phyloP scores from a whole-genome alignment of 2,797 vertebrate genomes.

The Sebastes hubbsi region DNA sequence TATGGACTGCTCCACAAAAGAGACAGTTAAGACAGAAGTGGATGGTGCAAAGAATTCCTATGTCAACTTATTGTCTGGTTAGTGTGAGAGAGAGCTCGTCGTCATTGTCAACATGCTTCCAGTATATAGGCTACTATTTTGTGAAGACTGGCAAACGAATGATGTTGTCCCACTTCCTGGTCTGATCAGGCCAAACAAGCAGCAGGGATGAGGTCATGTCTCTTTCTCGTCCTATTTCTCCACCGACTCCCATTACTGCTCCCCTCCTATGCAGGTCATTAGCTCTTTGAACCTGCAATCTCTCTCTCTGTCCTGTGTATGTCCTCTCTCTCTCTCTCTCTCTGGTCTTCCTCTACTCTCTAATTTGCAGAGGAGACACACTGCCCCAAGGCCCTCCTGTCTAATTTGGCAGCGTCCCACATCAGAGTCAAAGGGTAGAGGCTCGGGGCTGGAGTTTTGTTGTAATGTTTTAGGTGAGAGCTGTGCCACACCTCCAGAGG shows the following conservation, averaged over 20 bases:
- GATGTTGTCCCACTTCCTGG: background rate
- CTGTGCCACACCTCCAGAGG: constrained; percentile 52
- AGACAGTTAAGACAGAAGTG: background rate
- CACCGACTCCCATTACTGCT: constrained; percentile 24
- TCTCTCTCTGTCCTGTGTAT: constrained; percentile 17
- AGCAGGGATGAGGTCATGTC: constrained; percentile 49
- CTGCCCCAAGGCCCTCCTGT: constrained; percentile 53
- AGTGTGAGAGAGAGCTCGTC: background rate
- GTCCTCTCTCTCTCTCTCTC: constrained; percentile 39
- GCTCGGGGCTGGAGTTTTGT: background rate
- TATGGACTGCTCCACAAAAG: background rate
- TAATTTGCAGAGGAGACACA: constrained; percentile 72
- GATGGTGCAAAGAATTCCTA: background rate
- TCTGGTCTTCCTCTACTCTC: constrained; percentile 35
- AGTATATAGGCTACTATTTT: background rate
- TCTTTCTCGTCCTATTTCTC: constrained; percentile 3
- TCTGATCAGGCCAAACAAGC: constrained; percentile 13
- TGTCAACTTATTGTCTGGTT: background rate
- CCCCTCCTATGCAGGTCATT: constrained; percentile 55
- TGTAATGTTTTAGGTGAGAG: constrained; percentile 44
- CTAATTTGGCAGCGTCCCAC: constrained; percentile 73
- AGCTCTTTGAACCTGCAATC: constrained; percentile 65
- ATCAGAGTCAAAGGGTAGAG: constrained; percentile 55
- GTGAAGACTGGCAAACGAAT: background rate
- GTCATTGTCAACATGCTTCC: background rate